Base-by-base conservation (phyloP, 2,888 invertebrate genomes). In the Polydrusus pterygomalis region DNA sequence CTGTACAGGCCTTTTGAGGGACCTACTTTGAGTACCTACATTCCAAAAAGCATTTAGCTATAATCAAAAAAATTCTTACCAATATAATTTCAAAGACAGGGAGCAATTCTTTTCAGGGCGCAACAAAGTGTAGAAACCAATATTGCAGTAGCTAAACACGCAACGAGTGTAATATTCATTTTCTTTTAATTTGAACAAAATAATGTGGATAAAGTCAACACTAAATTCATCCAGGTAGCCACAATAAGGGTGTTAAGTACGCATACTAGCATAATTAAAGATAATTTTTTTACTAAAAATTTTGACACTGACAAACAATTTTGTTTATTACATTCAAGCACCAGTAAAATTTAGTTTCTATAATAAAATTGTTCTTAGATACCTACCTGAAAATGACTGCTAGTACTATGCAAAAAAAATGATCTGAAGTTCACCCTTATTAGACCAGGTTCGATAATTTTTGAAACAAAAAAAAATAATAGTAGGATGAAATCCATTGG, bases 41-140 rank as follows among this genome's bases (percentile, higher is more conserved):
- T n/a, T n/a, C n/a, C n/a, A n/a, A n/a, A n/a, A n/a, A 25, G 5
- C 5, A 25, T 25, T 25, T 25, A 25, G 5, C 25, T 25, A 25
- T 47, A 17, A 17, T 17, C 47, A 15, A 2, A 13, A 43, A 47
- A n/a, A 0, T 47, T 47, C 58, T 60, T 60, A 60, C 58, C 58
- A 18, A 60, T 34, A 60, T 10, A 11, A 17, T 30, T 45, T 45
- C 74, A 77, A 1, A 74, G 58, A 47, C 78, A 78, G 58, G 83
- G 83, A 15, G 70, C 72, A 8, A 82, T 67, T 60, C 82, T 79
- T 75, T 74, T 80, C 9, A 79, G 60, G n/a, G 76, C 79, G 70
- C 83, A 83, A 73, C 82, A 82, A 34, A 82, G 49, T 3, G 79
- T 79, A 25, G 79, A 79, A 43, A 83, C 81, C 18, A 82, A 17